Evolutionary conservation across 2,888 invertebrate genomes (phyloP).

Genomic region (Leptopilina syphax): DNA sequence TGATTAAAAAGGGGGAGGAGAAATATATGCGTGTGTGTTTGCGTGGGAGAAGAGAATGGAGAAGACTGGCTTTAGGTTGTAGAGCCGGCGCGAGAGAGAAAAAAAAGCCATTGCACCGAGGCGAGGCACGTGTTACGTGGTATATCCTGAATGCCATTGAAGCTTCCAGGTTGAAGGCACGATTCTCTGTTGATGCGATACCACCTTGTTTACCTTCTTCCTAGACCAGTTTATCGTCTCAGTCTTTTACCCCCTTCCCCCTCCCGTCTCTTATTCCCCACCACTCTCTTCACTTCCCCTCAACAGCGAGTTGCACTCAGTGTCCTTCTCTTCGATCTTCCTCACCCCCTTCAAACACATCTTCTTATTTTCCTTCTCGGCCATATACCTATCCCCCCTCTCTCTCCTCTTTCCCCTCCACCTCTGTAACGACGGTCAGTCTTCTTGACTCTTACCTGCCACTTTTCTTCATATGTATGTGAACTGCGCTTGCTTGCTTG

Average conservation of each 20-base stretch:
- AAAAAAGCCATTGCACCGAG: constrained; percentile 4
- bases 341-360: no score
- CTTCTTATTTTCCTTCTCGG: no score
- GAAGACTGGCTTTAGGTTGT: not conserved
- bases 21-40: no score
- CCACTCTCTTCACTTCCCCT: not conserved
- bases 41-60: not conserved
- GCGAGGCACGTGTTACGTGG: constrained; percentile 35
- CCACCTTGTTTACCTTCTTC: constrained; percentile 27
- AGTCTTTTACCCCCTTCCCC: not conserved
- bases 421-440: no score
- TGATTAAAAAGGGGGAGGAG: no score
- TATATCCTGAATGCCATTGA: constrained; percentile 32
- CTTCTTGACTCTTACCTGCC: no score
- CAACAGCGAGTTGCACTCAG: not conserved
- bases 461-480: no score
- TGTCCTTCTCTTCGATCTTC: not conserved
- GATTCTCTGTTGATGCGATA: constrained; percentile 31
- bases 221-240: constrained; percentile 21
- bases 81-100: not conserved
- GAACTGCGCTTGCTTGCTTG: no score
- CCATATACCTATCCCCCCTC: no score
- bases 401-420: no score
- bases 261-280: not conserved
- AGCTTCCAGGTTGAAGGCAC: constrained; percentile 32